Evolutionary conservation across 2,888 invertebrate species (phyloP), one percentile per base, ranked within the genome.

Genomic region (Euzetes globulus): DNA sequence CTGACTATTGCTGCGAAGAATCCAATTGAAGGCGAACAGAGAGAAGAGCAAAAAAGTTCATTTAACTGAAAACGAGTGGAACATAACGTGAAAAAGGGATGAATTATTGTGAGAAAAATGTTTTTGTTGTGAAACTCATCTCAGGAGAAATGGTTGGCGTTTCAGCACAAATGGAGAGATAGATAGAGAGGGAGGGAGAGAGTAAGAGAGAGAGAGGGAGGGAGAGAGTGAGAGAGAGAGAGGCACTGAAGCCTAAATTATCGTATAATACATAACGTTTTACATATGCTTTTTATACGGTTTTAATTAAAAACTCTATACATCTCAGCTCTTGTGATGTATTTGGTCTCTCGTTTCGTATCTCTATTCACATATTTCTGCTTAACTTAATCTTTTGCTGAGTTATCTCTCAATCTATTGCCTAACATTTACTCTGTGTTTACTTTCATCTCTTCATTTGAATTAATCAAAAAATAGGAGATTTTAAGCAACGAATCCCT

Each of bases 301-400:
- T 33, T 63, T 63, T 63, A 63, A 63, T 63, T 63, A 63, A 63
- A 63, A 63, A 55, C 22, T 33, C 22, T 15, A 70, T 55, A 50
- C 50, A 50, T 19, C 6, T n/a, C 17, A 25, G 7, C 13, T 9
- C 6, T 11, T 9, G 41, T 41, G 7, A 1, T 41, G 41, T 41
- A 9, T 41, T 4, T 4, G 13, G 41, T 11, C 5, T 3, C 22
- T 25, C 25, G 13, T 25, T 55, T 55, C n/a, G n/a, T 55, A 11
- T 13, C 19, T 55, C 22, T 22, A 55, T 22, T 55, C 3, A 19
- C 19, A 2, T 52, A 55, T 22, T 55, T 55, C 55, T 55, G 55
- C 55, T 55, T 55, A 22, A 55, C 25, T 55, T 55, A 55, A 55
- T 55, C 55, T 55, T 22, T 55, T 55, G 22, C 19, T 55, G 55